phyloP scores from a whole-genome alignment of 2,888 invertebrate genomes.

The Tetragnatha montana region DNA sequence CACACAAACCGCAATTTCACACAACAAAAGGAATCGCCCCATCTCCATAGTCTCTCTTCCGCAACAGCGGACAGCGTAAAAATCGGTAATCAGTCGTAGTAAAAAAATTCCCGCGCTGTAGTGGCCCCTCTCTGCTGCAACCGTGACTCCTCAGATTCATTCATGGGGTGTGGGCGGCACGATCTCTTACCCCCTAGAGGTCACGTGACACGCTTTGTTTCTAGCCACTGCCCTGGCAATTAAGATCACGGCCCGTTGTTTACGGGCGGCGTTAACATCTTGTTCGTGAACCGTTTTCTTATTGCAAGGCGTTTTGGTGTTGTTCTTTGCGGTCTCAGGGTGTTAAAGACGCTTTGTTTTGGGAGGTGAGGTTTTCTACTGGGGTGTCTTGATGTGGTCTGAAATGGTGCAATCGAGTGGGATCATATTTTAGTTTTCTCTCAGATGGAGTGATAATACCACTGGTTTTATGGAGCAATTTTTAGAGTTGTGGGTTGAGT shows the following conservation, averaged over 20 bases:
- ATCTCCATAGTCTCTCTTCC: not conserved
- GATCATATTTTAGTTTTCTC: too few relatives aligned
- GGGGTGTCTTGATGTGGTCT: too few relatives aligned
- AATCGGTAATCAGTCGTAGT: slow-evolving; percentile 49
- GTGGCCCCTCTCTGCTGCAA: slow-evolving; percentile 8
- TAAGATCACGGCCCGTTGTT: slow-evolving; percentile 24
- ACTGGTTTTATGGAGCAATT: too few relatives aligned
- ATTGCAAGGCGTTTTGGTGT: too few relatives aligned
- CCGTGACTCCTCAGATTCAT: slow-evolving; percentile 46
- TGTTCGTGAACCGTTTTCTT: not conserved
- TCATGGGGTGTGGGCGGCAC: slow-evolving; percentile 57
- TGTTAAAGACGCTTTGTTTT: too few relatives aligned
- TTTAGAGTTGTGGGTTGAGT: too few relatives aligned
- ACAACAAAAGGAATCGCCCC: not conserved
- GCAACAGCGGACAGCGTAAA: slow-evolving; percentile 12
- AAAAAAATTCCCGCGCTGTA: slow-evolving; percentile 20
- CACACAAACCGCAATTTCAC: not conserved
- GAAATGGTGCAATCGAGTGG: too few relatives aligned
- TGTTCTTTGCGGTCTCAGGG: too few relatives aligned
- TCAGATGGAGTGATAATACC: too few relatives aligned
- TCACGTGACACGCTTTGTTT: slow-evolving; percentile 54
- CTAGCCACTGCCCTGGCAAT: slow-evolving; percentile 40
- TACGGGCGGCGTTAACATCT: slow-evolving; percentile 21
- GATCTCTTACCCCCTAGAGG: slow-evolving; percentile 10
- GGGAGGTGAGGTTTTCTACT: too few relatives aligned